A percentile compares a stretch with the other conserved stretches of the same genome.
phyloP scores from a whole-genome alignment of 2,888 invertebrate genomes.

The Drosophila suboccidentalis region DNA sequence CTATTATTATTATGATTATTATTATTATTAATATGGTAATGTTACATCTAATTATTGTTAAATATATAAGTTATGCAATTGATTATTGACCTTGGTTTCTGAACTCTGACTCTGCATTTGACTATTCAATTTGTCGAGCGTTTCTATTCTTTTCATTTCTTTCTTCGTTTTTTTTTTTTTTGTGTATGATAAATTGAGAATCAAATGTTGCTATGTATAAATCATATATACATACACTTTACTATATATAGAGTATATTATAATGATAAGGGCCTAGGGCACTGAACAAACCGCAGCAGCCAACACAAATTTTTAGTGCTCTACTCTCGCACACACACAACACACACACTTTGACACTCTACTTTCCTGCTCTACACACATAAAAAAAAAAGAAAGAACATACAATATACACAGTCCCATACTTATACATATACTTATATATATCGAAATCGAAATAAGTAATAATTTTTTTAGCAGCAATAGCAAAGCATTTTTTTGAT shows the following conservation, averaged over 20 bases:
- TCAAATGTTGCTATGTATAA: conserved; percentile 54
- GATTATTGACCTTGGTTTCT: conserved; percentile 29
- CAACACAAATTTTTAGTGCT: conserved; percentile 39
- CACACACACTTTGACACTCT: conserved; percentile 11
- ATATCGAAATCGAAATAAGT: conserved; percentile 59
- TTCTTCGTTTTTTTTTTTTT: conserved; percentile 8
- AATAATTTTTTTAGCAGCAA: conserved; percentile 62
- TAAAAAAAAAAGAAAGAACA: background rate
- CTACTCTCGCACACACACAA: conserved; percentile 31
- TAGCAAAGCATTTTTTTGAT: conserved; percentile 69
- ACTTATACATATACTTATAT: conserved; percentile 33
- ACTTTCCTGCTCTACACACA: conserved; percentile 23
- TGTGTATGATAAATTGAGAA: conserved; percentile 36
- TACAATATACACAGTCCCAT: conserved; percentile 30
- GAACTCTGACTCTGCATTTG: conserved; percentile 33
- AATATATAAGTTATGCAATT: conserved; percentile 78
- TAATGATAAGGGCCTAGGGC: conserved; percentile 43
- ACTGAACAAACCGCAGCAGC: conserved; percentile 34
- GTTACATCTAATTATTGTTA: conserved; percentile 68
- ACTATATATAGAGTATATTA: conserved; percentile 39
- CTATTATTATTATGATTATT: conserved; percentile 68
- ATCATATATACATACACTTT: conserved; percentile 14
- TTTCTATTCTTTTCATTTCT: conserved; percentile 8
- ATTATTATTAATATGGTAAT: conserved; percentile 36
- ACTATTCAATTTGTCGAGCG: conserved; percentile 34